Base-by-base conservation (phyloP, 2,888 invertebrate genomes). In the Pristionchus exspectatus region DNA sequence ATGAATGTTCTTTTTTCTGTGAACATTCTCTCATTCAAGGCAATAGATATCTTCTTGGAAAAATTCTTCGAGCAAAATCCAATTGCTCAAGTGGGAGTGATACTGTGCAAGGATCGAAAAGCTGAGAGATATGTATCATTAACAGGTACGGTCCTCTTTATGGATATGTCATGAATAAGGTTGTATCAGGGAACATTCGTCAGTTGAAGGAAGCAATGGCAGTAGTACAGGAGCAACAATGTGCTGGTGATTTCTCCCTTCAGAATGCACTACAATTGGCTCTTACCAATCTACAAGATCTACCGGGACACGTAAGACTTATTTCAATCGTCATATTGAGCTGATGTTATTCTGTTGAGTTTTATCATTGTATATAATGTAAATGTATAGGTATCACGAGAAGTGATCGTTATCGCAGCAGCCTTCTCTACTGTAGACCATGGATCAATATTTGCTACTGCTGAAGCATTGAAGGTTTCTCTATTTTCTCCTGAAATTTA, bases 1-100 rank as follows among this genome's bases (percentile, higher is more conserved):
- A 14, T 69, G 30, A 21, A 69, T 69, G 30, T 7, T 50, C 44
- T 50, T 50, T 7, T 50, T 50, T 50, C 9, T 50, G 44, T 50
- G 44, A 50, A 50, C 4, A 50, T 50, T 50, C 7, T 50, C 4
- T 50, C 44, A 69, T 69, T 69, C n/a, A 85, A 93, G 92, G 96
- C 98, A 24, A 95, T 99, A 91, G 97, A 98, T 96, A 97, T 97
- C 92, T 99, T 99, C 95, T 97, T 99, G 90, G 97, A 98, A 93
- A 98, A 98, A 95, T 99, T 97, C 95, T 98, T 99, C 95, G 98
- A 99, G 95, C 98, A 98, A 95, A 99, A 99, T 96, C 99, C 99
- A 18, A 97, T 99, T 89, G 98, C 98, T 95, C 99, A 99, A 95
- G 96, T 99, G 92, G 99, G 99, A 44, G 96, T 99, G 66, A 97